Conservation (phyloP, 2,888 invertebrate species). For the Andrena fulva region DNA sequence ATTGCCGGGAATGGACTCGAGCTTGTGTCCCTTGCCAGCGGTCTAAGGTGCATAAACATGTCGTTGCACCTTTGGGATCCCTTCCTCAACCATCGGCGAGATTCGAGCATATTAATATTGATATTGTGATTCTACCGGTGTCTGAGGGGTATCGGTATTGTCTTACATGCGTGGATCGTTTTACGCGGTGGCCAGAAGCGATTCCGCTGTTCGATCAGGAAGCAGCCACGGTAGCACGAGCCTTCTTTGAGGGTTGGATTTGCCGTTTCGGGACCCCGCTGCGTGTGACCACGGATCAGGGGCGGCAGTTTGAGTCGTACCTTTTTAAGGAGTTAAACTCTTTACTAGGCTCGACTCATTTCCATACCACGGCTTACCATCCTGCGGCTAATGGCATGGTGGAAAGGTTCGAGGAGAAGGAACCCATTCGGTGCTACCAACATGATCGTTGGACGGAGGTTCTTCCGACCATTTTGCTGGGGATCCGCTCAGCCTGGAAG, state of each 20-base stretch:
- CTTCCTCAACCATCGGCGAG: background rate
- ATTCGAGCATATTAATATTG: slow-evolving; percentile 3
- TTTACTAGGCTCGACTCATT: too few relatives aligned
- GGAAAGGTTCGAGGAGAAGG: too few relatives aligned
- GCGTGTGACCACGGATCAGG: slow-evolving; percentile 13
- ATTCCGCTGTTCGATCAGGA: background rate
- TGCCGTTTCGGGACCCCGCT: background rate
- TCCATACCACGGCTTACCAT: too few relatives aligned
- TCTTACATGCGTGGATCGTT: background rate
- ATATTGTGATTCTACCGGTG: background rate
- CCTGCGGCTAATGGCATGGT: too few relatives aligned
- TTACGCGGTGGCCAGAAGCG: slow-evolving; percentile 11
- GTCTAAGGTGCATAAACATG: background rate
- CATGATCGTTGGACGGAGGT: too few relatives aligned
- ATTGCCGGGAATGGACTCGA: background rate
- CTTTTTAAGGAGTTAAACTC: background rate
- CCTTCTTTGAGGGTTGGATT: background rate
- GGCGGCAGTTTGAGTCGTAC: slow-evolving; percentile 4
- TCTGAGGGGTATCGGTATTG: background rate
- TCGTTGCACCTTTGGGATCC: background rate
- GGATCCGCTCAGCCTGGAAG: too few relatives aligned
- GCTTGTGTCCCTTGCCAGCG: background rate
- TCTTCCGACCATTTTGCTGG: too few relatives aligned
- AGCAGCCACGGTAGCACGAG: background rate
- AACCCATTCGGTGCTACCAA: too few relatives aligned